Evolutionary conservation across 2,113 vertebrate genomes (phyloP).

Genomic region (Tiliqua scincoides): DNA sequence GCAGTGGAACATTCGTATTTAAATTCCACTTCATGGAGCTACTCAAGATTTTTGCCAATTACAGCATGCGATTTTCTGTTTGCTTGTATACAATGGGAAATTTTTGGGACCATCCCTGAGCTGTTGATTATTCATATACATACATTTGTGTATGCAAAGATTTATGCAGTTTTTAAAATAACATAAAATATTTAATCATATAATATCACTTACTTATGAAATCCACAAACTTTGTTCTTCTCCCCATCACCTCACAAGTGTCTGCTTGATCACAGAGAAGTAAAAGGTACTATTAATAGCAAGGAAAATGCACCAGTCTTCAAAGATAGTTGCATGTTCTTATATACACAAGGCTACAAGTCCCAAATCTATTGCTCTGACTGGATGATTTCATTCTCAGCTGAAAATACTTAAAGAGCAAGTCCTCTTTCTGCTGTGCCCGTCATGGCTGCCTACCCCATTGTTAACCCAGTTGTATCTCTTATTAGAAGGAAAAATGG

Average conservation of each 20-base stretch:
- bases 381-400: too few relatives aligned
- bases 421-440: too few relatives aligned
- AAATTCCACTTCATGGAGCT: not conserved
- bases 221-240: not conserved
- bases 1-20: not conserved
- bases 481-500: too few relatives aligned
- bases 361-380: too few relatives aligned
- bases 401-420: too few relatives aligned
- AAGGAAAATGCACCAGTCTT: not conserved
- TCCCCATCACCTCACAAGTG: not conserved
- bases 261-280: not conserved
- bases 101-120: not conserved
- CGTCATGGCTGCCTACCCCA: too few relatives aligned
- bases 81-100: not conserved
- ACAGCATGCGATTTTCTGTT: not conserved
- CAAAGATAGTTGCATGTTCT: not conserved
- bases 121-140: not conserved
- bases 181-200: too few relatives aligned
- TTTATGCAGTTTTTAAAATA: too few relatives aligned
- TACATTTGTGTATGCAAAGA: not conserved
- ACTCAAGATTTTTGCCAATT: not conserved
- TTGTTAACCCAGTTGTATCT: too few relatives aligned
- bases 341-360: too few relatives aligned
- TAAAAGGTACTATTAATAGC: not conserved
- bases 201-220: not conserved